A percentile compares a stretch with the other conserved stretches of the same genome.
These are phyloP conservation scores for Branchellion lobata DNA, from an alignment of 2,888 invertebrate species.

Conservation along the genomic window DNA sequence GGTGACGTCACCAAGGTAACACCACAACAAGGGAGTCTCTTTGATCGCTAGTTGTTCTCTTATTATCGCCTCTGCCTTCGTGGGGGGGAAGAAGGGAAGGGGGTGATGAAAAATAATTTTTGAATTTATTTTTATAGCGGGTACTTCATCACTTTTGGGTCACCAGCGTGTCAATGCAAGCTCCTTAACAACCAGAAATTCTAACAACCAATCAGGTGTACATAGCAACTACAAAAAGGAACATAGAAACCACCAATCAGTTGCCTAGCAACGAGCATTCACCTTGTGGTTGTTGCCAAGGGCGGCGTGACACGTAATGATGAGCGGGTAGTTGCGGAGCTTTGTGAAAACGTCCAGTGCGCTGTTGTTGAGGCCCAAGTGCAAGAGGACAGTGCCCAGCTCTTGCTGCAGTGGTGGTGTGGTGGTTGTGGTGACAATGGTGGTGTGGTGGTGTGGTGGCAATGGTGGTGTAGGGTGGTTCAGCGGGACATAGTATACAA, in stretches of 20 bases:
- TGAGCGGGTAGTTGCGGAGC: conserved; percentile 84
- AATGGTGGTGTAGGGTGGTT: not conserved
- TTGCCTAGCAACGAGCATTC: too few species aligned
- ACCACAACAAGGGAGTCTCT: conserved; percentile 82
- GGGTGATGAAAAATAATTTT: not conserved
- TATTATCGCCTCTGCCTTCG: conserved; percentile 81
- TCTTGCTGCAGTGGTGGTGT: conserved; percentile 64
- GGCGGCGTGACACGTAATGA: conserved; percentile 84
- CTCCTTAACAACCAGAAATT: not conserved
- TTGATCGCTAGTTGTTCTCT: conserved; percentile 74
- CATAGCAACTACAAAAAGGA: too few species aligned
- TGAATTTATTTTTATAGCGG: not conserved
- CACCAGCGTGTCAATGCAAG: too few species aligned
- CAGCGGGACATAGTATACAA: not conserved
- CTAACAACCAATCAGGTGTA: too few species aligned
- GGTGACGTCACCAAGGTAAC: conserved; percentile 84
- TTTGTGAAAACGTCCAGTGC: conserved; percentile 67
- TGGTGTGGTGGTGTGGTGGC: conserved; percentile 27
- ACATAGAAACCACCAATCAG: too few species aligned
- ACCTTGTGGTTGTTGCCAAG: conserved; percentile 81
- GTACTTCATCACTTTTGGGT: not conserved
- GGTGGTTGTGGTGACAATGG: conserved; percentile 29
- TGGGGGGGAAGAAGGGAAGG: not conserved
- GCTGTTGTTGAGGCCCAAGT: conserved; percentile 79
- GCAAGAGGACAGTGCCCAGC: conserved; percentile 76